Conservation (phyloP, 2,888 invertebrate species). For the Drosophila anomalata region DNA sequence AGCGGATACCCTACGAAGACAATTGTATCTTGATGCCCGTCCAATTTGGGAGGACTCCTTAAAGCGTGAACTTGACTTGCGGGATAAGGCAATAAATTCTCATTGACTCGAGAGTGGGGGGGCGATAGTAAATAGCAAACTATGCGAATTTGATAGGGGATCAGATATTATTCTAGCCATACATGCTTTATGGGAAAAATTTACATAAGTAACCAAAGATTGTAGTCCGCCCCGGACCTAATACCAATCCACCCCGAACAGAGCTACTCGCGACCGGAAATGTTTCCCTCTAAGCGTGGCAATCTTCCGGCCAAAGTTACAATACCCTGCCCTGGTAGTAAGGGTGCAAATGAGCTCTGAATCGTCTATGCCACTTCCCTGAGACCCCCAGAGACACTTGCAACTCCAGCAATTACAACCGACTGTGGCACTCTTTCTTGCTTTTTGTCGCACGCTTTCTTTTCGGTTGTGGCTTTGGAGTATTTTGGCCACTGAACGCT, state of each 20-base stretch:
- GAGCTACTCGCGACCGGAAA: slow-evolving; percentile 17
- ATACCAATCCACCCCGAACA: background rate
- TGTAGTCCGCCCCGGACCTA: slow-evolving; percentile 12
- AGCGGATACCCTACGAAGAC: slow-evolving; percentile 9
- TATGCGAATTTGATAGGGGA: slow-evolving; percentile 1
- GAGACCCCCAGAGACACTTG: slow-evolving; percentile 34
- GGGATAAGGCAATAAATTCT: background rate
- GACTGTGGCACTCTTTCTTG: slow-evolving; percentile 2
- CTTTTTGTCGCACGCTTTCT: slow-evolving; percentile 68
- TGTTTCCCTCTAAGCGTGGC: slow-evolving; percentile 12
- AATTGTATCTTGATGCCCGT: background rate
- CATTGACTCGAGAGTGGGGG: background rate
- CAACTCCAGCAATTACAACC: slow-evolving; percentile 45
- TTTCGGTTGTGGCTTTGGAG: slow-evolving; percentile 28
- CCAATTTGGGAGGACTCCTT: background rate
- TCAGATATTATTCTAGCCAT: background rate
- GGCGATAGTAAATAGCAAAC: background rate
- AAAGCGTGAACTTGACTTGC: background rate
- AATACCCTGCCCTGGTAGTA: slow-evolving; percentile 11
- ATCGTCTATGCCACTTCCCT: slow-evolving; percentile 32
- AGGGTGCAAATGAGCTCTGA: slow-evolving; percentile 39
- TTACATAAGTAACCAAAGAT: slow-evolving; percentile 26
- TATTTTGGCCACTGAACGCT: too few relatives aligned
- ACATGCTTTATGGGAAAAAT: slow-evolving; percentile 1
- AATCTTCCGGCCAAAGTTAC: slow-evolving; percentile 19